Evolutionary conservation across 2,888 invertebrate species (phyloP).

Genomic region (Lepidocyrtinus sp.): DNA sequence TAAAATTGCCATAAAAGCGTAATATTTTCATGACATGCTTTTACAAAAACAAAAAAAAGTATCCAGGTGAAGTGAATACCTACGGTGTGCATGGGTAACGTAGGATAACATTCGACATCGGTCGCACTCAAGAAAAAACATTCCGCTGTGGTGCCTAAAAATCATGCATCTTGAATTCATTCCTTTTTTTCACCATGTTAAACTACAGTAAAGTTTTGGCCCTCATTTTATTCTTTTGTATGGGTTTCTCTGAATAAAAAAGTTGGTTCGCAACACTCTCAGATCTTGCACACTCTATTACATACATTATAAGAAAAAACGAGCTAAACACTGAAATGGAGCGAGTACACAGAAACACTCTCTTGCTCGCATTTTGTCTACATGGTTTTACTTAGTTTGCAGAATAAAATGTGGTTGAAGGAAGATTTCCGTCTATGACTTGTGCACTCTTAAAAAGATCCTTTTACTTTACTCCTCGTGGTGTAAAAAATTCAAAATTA

Average conservation of each 20-base stretch:
- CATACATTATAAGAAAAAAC: slow-evolving; percentile 20
- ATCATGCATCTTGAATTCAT: slow-evolving; percentile 9
- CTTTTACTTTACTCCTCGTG: background rate
- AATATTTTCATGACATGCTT: background rate
- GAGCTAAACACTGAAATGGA: slow-evolving; percentile 31
- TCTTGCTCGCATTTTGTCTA: background rate
- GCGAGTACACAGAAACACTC: slow-evolving; percentile 3
- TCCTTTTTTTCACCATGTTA: background rate
- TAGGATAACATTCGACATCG: background rate
- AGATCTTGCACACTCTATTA: background rate
- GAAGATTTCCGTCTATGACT: background rate
- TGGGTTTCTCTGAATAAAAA: slow-evolving; percentile 21
- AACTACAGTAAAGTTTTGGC: slow-evolving; percentile 2
- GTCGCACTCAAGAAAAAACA: background rate
- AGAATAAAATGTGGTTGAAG: slow-evolving; percentile 7
- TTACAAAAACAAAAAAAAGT: background rate
- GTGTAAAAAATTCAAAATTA: too few species aligned
- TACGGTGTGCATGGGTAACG: background rate
- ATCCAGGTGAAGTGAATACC: background rate
- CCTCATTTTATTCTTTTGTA: slow-evolving; percentile 9
- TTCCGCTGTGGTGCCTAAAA: background rate
- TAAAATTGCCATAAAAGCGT: background rate
- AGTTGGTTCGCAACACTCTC: slow-evolving; percentile 34
- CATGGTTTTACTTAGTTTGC: background rate
- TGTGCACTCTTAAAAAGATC: background rate